Base-by-base conservation (phyloP, 2,888 invertebrate genomes). In the Tenthredo livida region DNA sequence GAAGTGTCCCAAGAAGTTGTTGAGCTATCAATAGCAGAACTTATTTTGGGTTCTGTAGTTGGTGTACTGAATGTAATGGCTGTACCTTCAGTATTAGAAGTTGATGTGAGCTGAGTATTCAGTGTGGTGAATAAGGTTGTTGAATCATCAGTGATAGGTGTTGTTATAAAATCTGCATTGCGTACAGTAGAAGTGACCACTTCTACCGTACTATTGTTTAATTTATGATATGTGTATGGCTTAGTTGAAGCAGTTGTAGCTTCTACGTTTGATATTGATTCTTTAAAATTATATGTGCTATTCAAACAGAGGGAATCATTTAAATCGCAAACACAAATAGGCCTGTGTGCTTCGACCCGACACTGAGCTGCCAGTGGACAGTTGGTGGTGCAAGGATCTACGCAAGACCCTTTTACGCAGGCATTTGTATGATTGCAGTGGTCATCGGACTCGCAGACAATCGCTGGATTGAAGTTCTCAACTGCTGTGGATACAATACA, bases 391-490 rank as follows among this genome's bases (percentile, higher is more conserved):
- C 97, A 97, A 89, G 97, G 97, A 94, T 97, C 96, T 93, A 96
- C 96, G 94, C 97, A 97, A 90, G 96, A 94, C 91, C 96, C 96
- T 95, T 96, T 96, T 94, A 97, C 96, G 94, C 97, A 97, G 91
- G 97, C 96, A 94, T 97, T 97, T 89, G 95, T 96, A 92, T 96
- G 96, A 94, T 97, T 96, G 94, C 97, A 97, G 94, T 97, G 97
- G 92, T 96, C 96, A 94, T 97, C 97, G 93, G 96, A 96, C 94
- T 96, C 96, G 95, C 97, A 97, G 91, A 97, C 96, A 94, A 96
- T 89, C 84, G 90, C 89, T 89, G 89, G 84, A 85, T 86, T 96
- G 91, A 95, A 89, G 89, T 91, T 91, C 88, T 87, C 88, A 92
- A 92, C 92, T 90, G 93, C 94, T 94, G 94, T 92, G 93, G 92